Evolutionary conservation across 2,888 invertebrate species (phyloP), one percentile per base, ranked within the genome.

Genomic region (Drosophila ustulata): DNA sequence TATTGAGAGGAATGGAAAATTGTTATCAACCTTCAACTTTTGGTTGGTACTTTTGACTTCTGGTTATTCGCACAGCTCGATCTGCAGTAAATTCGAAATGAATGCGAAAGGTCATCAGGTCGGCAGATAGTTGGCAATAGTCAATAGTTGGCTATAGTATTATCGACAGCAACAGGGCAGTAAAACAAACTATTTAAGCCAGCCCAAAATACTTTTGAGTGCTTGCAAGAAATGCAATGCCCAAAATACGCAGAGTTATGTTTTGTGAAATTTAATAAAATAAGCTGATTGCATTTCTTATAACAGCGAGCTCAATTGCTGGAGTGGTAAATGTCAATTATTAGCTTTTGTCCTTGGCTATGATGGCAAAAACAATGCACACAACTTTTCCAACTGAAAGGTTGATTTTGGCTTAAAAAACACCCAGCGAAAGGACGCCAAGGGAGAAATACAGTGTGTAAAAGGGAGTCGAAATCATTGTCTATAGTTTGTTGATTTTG

Each of bases 301-400:
- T 18, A 3, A 9, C 1, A 18, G 9, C 5, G 30, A 18, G 11
- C 18, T 7, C 4, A 41, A 18, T 37, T 4, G n/a, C 37, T 11
- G n/a, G 4, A 37, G 37, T 37, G n/a, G 34, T 46, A 62, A 56
- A 55, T 63, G 61, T 66, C 78, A 75, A 66, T 75, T 63, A 75
- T 77, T 66, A 58, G 62, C 62, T 39, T 9, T 61, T 67, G 67
- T 37, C 73, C 49, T 43, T 71, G 77, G 55, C 66, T 66, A 4
- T 62, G 11, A 56, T 57, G 56, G 46, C 28, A 39, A 39, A 65
- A 55, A 53, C 32, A 47, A 34, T 47, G 62, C 26, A 11, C 57
- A 39, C 1, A 18, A 47, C 37, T 39, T 46, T 9, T 7, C 18
- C 3, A 23, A 28, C 18, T 13, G 18, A 28, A 26, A 26, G 26